A percentile compares a stretch with the other conserved stretches of the same genome.
phyloP scores from a whole-genome alignment of 92 coral and sea anemone genomes.

The Porites divaricata region DNA sequence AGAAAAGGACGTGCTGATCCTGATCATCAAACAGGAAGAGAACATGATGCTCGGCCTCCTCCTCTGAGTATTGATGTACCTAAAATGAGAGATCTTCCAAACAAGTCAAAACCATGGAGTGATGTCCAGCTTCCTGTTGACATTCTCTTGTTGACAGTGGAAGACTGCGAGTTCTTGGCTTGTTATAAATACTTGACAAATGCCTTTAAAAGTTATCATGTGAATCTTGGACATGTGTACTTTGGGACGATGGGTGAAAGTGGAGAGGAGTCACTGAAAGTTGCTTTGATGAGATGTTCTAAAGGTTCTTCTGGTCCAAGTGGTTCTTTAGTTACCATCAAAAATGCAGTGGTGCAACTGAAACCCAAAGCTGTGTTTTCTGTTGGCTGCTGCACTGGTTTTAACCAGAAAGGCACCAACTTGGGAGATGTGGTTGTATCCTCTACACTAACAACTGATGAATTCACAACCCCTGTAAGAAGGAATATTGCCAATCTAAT shows the following conservation, averaged over 20 bases:
- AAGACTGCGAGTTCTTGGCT: too few species aligned
- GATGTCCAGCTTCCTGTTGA: slow-evolving; percentile 4
- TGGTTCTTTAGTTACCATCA: not conserved
- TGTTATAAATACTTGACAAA: not conserved
- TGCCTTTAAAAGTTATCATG: not conserved
- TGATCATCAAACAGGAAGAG: too few species aligned
- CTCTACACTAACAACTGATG: not conserved
- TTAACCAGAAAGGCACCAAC: slow-evolving; percentile 25
- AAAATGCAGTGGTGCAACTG: not conserved
- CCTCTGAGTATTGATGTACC: too few species aligned
- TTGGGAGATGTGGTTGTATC: too few species aligned
- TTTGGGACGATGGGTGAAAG: too few species aligned
- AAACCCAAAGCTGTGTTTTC: not conserved
- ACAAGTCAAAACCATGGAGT: not conserved
- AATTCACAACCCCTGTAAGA: not conserved
- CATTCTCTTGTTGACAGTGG: not conserved
- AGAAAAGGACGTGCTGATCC: too few species aligned
- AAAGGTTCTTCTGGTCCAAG: slow-evolving; percentile 15
- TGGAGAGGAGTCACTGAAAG: not conserved
- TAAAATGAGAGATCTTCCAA: not conserved
- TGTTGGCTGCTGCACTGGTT: not conserved
- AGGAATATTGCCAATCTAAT: too few species aligned
- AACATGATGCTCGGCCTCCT: too few species aligned
- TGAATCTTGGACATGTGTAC: slow-evolving; percentile 10
- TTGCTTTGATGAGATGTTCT: slow-evolving; percentile 36